phyloP scores from a whole-genome alignment of 2,888 invertebrate genomes.

The Ypsolopha scabrella region DNA sequence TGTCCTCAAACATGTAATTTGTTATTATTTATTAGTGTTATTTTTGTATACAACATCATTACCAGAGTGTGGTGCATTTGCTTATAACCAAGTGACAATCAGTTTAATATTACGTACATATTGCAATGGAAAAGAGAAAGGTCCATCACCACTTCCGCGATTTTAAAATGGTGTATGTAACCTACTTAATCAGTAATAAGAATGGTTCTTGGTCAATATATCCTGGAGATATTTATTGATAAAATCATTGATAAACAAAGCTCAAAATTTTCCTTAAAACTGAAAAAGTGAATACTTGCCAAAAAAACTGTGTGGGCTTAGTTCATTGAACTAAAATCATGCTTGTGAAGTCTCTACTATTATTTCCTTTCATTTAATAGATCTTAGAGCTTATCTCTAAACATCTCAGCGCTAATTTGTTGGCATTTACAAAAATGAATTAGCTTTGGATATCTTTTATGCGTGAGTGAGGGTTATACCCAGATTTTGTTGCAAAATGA shows the following conservation, averaged over 20 bases:
- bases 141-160: slow-evolving; percentile 8
- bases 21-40: slow-evolving; percentile 17
- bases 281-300: not conserved
- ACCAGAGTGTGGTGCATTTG: too few species aligned
- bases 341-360: not conserved
- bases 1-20: slow-evolving; percentile 26
- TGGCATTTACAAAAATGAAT: not conserved
- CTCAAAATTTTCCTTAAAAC: not conserved
- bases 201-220: not conserved
- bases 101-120: not conserved
- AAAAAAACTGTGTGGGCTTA: not conserved
- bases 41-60: slow-evolving; percentile 7
- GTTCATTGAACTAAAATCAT: not conserved
- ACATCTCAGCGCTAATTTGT: not conserved
- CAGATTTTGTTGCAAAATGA: not conserved
- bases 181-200: slow-evolving; percentile 4
- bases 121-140: slow-evolving; percentile 4
- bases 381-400: too few species aligned
- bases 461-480: not conserved
- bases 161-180: slow-evolving; percentile 5
- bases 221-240: not conserved
- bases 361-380: not conserved
- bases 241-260: not conserved
- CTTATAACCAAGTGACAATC: not conserved
- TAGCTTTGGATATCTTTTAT: not conserved